These are phyloP conservation scores for Holacanthus passer DNA, from an alignment of 2,113 vertebrate species.

Conservation along the genomic window DNA sequence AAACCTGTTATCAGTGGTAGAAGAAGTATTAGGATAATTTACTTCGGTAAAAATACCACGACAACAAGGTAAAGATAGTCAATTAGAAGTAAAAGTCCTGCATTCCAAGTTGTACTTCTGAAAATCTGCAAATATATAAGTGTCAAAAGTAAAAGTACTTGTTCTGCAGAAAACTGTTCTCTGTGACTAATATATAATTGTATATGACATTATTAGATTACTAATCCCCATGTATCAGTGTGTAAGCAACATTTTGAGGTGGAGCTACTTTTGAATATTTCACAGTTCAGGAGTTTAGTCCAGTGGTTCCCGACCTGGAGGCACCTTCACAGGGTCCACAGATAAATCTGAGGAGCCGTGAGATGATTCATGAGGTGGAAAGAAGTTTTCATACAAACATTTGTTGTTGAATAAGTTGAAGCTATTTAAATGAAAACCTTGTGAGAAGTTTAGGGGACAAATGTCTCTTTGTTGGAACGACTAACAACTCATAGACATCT, in stretches of 20 bases:
- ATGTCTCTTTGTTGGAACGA: neutral
- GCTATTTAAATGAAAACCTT: neutral
- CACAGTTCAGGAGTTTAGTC: neutral
- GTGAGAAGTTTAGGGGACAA: neutral
- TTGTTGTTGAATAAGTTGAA: neutral
- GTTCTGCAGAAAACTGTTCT: neutral
- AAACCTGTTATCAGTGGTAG: neutral
- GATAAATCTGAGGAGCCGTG: neutral
- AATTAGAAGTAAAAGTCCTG: neutral
- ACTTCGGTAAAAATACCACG: neutral
- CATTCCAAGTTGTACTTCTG: neutral
- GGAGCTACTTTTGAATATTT: neutral
- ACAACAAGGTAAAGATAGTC: neutral
- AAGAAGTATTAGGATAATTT: neutral
- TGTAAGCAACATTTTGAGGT: neutral
- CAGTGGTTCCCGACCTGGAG: neutral
- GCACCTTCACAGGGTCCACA: neutral
- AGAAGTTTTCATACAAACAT: neutral
- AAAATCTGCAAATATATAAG: neutral
- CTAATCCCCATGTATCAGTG: neutral
- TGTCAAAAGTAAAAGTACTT: neutral
- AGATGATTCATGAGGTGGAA: neutral
- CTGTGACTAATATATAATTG: neutral
- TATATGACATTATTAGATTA: neutral
- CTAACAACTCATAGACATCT: neutral